Conservation (phyloP, 2,888 invertebrate species). For the Tanypteryx hageni region DNA sequence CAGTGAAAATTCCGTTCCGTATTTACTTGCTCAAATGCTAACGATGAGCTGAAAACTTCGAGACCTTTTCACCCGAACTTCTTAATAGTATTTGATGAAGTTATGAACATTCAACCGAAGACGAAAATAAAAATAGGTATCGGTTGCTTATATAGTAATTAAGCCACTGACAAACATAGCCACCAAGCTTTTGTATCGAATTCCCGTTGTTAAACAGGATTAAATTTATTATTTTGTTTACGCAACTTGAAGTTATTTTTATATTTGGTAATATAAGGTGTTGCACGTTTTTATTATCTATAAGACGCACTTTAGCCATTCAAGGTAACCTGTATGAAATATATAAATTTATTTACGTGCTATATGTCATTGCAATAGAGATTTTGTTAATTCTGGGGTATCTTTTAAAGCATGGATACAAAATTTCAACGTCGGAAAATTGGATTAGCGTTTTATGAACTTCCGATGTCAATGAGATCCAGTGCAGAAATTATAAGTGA, state of each 20-base stretch:
- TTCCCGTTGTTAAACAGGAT: no score
- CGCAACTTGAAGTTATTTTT: no score
- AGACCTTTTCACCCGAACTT: no score
- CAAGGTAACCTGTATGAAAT: not conserved
- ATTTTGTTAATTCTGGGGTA: not conserved
- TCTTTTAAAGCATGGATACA: slow-evolving; percentile 19
- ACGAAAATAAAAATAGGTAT: not conserved
- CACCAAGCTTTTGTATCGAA: no score
- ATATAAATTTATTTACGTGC: not conserved
- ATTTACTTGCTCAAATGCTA: not conserved
- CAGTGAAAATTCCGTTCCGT: not conserved
- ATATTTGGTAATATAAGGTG: no score
- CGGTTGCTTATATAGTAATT: no score
- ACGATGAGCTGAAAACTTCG: not conserved
- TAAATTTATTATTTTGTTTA: no score
- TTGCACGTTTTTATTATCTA: no score
- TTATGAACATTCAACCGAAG: not conserved
- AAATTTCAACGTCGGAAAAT: slow-evolving; percentile 37
- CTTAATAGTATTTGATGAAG: not conserved
- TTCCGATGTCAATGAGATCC: slow-evolving; percentile 80
- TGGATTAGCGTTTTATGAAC: slow-evolving; percentile 77
- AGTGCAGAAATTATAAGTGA: slow-evolving; percentile 89
- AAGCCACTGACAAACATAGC: no score
- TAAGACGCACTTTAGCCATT: not conserved
- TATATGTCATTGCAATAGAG: slow-evolving; percentile 11